phyloP scores from a whole-genome alignment of 2,113 vertebrate species.

The Myodes glareolus region DNA sequence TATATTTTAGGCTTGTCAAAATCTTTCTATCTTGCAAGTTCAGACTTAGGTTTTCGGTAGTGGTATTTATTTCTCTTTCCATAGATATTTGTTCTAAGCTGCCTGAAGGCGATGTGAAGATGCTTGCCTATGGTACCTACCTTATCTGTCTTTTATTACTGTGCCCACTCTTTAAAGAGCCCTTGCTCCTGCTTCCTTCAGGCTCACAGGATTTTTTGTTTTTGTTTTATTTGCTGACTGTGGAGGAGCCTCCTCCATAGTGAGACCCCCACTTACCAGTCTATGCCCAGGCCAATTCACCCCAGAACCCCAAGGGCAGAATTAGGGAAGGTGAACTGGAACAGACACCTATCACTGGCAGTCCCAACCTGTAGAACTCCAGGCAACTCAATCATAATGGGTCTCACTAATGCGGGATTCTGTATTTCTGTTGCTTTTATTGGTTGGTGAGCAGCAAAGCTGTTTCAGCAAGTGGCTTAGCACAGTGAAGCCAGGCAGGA shows the following conservation, averaged over 20 bases:
- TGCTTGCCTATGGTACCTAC: neutral
- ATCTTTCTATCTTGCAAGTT: neutral
- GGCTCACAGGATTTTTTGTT: neutral
- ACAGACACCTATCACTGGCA: neutral
- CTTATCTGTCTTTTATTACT: neutral
- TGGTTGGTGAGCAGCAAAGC: no score
- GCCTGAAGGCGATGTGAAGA: neutral
- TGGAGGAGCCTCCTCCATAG: neutral
- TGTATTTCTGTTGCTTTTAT: no score
- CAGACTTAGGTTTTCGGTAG: neutral
- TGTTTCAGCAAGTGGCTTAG: no score
- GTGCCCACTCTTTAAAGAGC: neutral
- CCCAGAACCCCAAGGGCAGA: neutral
- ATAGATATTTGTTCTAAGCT: neutral
- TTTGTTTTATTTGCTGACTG: neutral
- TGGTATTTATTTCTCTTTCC: neutral
- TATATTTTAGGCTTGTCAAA: conserved; percentile 1
- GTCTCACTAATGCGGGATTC: neutral
- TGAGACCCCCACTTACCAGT: neutral
- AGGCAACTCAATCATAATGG: neutral
- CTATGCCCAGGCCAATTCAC: neutral
- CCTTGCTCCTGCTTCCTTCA: neutral
- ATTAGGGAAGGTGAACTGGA: neutral
- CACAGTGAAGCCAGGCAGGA: no score
- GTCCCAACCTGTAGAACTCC: neutral